Conservation (phyloP, 2,113 vertebrate genomes). For the Rhipidura dahli region DNA sequence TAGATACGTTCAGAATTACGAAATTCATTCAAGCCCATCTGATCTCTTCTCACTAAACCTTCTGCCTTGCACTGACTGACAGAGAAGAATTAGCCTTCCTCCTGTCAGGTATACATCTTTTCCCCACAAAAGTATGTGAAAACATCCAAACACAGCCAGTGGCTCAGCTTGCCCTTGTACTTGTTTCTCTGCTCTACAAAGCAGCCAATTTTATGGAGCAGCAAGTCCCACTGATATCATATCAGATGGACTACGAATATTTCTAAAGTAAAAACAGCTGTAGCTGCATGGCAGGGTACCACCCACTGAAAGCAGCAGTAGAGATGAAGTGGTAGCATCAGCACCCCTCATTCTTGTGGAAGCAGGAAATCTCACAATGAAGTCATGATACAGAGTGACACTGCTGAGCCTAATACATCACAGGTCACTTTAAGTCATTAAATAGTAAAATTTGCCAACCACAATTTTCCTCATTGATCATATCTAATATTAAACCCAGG, state of each 20-base stretch:
- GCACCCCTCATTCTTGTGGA: background rate
- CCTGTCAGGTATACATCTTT: background rate
- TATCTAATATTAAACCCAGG: background rate
- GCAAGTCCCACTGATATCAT: background rate
- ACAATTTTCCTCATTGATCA: background rate
- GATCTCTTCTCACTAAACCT: constrained; percentile 42
- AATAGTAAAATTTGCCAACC: constrained; percentile 4
- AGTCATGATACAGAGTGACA: background rate
- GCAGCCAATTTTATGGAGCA: background rate
- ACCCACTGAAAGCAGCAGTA: background rate
- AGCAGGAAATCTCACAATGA: background rate
- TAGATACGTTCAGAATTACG: constrained; percentile 46
- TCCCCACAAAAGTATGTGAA: background rate
- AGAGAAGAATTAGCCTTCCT: constrained; percentile 46
- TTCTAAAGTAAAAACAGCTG: background rate
- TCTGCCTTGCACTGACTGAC: constrained; percentile 31
- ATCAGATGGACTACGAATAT: background rate
- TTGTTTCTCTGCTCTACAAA: background rate
- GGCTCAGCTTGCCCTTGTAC: constrained; percentile 30
- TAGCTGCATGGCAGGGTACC: background rate
- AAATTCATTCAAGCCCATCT: constrained; percentile 52
- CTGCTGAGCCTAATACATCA: background rate
- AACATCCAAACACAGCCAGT: constrained; percentile 34
- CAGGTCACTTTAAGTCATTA: background rate
- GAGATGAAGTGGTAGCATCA: background rate